Percentiles rank a stretch among this genome's conserved stretches.
Conservation (phyloP, 2,888 invertebrate species). For the Noctua janthina region DNA sequence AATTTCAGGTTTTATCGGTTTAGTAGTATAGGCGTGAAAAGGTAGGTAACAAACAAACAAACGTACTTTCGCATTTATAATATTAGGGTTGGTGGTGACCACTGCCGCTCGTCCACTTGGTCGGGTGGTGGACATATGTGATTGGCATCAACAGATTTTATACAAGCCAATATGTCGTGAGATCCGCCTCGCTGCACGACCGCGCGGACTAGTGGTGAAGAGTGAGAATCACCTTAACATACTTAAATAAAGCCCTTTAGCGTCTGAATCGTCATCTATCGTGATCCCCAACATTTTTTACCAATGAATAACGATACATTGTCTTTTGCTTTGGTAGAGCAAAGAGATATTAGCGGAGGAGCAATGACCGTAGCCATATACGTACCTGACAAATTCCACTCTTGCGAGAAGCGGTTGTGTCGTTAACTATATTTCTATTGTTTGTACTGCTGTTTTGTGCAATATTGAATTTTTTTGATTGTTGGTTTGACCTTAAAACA, state of each 20-base stretch:
- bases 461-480: neutral
- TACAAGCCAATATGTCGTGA: no score
- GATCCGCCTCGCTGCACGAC: no score
- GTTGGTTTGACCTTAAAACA: conserved; percentile 1
- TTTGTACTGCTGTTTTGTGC: neutral
- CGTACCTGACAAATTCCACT: conserved; percentile 51
- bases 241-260: neutral
- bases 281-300: neutral
- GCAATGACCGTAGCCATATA: neutral
- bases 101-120: no score
- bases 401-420: conserved; percentile 9
- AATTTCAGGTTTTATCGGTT: no score
- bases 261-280: neutral
- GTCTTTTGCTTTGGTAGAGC: neutral
- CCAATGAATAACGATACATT: neutral
- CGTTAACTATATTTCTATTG: neutral
- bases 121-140: no score
- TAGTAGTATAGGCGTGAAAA: no score
- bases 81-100: no score
- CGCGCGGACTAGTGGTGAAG: no score
- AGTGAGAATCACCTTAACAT: no score
- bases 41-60: no score
- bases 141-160: no score
- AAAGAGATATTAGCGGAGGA: neutral
- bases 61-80: no score